Evolutionary conservation across 2,113 vertebrate genomes (phyloP), one percentile per base, ranked within the genome.

Genomic region (Ammodytes dubius): DNA sequence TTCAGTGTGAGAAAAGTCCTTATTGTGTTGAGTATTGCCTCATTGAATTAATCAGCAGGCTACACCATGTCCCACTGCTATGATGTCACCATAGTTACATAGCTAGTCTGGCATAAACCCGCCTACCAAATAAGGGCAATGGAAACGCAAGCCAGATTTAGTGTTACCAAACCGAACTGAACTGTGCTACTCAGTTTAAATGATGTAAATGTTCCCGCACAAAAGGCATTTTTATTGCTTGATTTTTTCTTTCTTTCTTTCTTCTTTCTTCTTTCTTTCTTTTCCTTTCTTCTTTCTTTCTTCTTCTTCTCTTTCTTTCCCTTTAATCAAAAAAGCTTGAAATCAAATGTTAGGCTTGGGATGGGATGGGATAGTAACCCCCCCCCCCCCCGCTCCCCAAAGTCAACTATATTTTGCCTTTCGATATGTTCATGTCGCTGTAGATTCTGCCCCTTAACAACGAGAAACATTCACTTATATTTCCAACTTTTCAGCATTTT

Each of bases 291-390:
- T 27, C 27, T 68, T 76, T 17, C 4, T 54, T 45, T 65, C 49
- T 52, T 8, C n/a, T n/a, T n/a, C n/a, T n/a, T n/a, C n/a, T 1
- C 4, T 11, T n/a, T 3, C 7, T 39, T 12, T 37, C 69, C 46
- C 47, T 6, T 52, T 2, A 27, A 27, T 27, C 27, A 27, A 46
- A 75, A 84, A 79, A 37, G 73, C 71, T 87, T 71, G 45, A 90
- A 68, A 88, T 85, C 88, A 89, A 92, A 90, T 80, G 77, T 84
- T 69, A 54, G 67, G 63, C 54, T 79, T 63, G 59, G 84, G 82
- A 66, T 59, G 70, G 60, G 69, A 69, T 77, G 74, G 70, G 9
- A 15, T 65, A 74, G 11, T 58, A 43, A 67, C 71, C 1, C 27
- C 27, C 27, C 27, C 27, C 27, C 27, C 27, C 27, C 27, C 27